A percentile compares a stretch with the other conserved stretches of the same genome.
Conservation (phyloP, 35 echinoderm and acorn worm species). For the Ophioderma brevispina region DNA sequence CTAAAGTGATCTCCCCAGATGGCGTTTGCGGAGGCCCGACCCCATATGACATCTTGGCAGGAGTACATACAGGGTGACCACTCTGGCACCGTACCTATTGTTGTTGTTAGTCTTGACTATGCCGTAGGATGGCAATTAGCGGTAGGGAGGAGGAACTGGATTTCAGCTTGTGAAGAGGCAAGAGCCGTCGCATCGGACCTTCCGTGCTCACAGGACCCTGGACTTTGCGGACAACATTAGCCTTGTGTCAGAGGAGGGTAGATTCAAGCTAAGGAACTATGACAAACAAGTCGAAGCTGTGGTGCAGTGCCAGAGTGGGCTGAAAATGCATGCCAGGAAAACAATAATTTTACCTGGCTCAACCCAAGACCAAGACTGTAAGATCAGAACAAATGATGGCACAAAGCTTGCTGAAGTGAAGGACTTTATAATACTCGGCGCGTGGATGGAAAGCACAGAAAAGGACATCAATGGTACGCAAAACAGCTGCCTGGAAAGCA, state of each 20-base stretch:
- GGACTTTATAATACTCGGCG: conserved; percentile 20
- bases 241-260: not conserved
- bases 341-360: not conserved
- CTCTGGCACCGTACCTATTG: no score
- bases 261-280: not conserved
- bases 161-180: no score
- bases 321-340: not conserved
- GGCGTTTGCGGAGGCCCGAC: no score
- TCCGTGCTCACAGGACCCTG: no score
- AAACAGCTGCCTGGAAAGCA: conserved; percentile 32
- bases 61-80: no score
- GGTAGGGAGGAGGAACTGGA: no score
- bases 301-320: not conserved
- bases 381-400: not conserved
- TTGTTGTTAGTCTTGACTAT: no score
- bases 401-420: not conserved
- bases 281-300: not conserved
- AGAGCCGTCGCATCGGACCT: no score
- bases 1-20: no score
- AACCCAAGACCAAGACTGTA: not conserved
- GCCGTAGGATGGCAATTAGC: no score
- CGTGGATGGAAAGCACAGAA: conserved; percentile 36
- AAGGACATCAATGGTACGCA: conserved; percentile 24
- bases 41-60: no score
- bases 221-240: not conserved